Evolutionary conservation across 2,113 vertebrate species (phyloP), one percentile per base, ranked within the genome.

Genomic region (Anhinga anhinga): DNA sequence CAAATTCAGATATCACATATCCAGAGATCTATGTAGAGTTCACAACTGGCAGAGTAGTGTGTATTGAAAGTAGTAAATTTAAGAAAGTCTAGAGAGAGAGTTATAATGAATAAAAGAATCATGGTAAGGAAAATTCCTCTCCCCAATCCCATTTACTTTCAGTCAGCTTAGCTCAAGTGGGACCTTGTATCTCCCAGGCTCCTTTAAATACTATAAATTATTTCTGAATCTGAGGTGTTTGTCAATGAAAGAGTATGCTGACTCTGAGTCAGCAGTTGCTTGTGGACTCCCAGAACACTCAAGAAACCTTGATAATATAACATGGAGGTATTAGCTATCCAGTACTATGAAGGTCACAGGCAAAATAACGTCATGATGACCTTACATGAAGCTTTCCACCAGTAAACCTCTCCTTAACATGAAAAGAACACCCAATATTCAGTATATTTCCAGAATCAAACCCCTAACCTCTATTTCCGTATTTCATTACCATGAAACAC

Each of bases 1-100:
- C 56, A 58, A 90, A 89, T 82, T 93, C 78, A 96, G 83, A 82
- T 70, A 74, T 84, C 88, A 38, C 29, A 29, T 95, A 96, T 82
- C 87, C 86, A 91, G 73, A 89, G 53, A 92, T 91, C 73, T 85
- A 53, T 15, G 49, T 29, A 56, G 65, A 84, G 32, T 70, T 92
- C 86, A 65, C 86, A 87, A 67, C 47, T 72, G 58, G 45, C 47
- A 73, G 38, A 70, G 27, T 29, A 36, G 27, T 25, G 55, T 79
- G 36, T 40, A 63, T 32, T 82, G 25, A 86, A 95, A 82, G 47
- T 7, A 88, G 40, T 40, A 74, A 56, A 63, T 72, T 42, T 85
- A 72, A 87, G 65, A 61, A 82, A 89, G 42, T 58, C 36, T 76
- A 72, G 14, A 10, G 49, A 86, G 23, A 78, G 13, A 50, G 4